phyloP scores from a whole-genome alignment of 2,888 invertebrate species.

The Eumacrocentrus americanus region DNA sequence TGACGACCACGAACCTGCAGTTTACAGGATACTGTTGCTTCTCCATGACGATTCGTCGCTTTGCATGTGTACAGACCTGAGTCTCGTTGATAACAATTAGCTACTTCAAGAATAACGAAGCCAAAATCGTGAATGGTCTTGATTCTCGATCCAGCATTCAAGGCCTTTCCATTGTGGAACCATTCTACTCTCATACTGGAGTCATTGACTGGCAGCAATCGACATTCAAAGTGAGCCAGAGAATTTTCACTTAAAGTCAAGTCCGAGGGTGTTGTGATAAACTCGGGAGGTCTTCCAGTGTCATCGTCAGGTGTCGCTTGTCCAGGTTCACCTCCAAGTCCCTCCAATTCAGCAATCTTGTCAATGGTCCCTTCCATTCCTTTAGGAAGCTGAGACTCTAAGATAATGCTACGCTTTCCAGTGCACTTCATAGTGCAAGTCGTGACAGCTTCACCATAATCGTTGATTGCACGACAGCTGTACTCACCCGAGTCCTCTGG shows the following conservation, averaged over 20 bases:
- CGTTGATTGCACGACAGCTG: constrained; percentile 85
- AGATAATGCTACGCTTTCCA: constrained; percentile 88
- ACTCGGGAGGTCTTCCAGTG: constrained; percentile 87
- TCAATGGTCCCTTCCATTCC: constrained; percentile 94
- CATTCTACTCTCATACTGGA: constrained; percentile 95
- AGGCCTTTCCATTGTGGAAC: constrained; percentile 95
- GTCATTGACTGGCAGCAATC: constrained; percentile 87
- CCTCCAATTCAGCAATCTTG: constrained; percentile 90
- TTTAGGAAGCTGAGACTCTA: constrained; percentile 89
- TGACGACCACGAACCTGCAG: constrained; percentile 86
- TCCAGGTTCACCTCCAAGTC: constrained; percentile 75
- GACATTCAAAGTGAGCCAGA: constrained; percentile 91
- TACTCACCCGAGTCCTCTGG: constrained; percentile 95
- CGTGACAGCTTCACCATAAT: constrained; percentile 90
- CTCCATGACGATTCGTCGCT: constrained; percentile 89
- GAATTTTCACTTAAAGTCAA: constrained; percentile 84
- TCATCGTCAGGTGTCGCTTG: constrained; percentile 78
- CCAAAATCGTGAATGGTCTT: constrained; percentile 98
- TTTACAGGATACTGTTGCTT: constrained; percentile 87
- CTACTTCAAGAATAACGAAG: constrained; percentile 94
- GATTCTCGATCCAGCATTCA: constrained; percentile 88
- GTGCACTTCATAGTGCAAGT: constrained; percentile 88
- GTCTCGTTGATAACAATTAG: constrained; percentile 92
- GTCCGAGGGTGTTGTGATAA: constrained; percentile 86
- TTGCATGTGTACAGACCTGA: constrained; percentile 92